Base-by-base conservation (phyloP, 2,113 vertebrate genomes). In the Micronycteris hirsuta region DNA sequence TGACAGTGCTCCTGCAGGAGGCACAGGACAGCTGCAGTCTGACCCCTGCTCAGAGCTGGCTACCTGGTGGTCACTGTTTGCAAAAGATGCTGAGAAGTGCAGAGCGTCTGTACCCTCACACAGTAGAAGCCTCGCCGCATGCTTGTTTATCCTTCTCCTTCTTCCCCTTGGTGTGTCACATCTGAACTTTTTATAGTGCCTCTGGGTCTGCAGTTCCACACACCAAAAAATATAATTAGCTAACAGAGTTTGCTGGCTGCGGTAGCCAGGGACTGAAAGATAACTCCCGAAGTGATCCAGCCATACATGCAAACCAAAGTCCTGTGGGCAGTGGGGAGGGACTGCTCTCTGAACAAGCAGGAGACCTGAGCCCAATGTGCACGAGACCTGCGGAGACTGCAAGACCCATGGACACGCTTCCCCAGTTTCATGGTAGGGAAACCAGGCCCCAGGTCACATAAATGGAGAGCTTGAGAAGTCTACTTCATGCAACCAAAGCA, bases 201-300 rank as follows among this genome's bases (percentile, higher is more conserved):
- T 83, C 94, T 81, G 96, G 71, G 73, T 80, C 65, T 47, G 26
- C 12, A 76, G 78, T 68, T 83, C 82, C 80, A 93, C 83, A 77
- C n/a, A 54, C 63, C 13, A 43, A 93, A 89, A 94, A 97, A 95
- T 76, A 68, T 70, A 95, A 49, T 94, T 88, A 95, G 90, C 91
- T 86, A 83, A 76, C 63, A 56, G 45, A 89, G 73, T 38, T 90
- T 89, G 24, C 74, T 93, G 74, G 13, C 87, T 84, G n/a, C 1
- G 0, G 68, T 81, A 94, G 96, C 73, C 73, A 94, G 88, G 92
- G 80, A 28, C 63, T 45, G 58, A 96, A 94, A 96, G 78, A 86
- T 81, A 96, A 93, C 84, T 92, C 83, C 63, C 96, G 89, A 61
- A 8, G 58, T 49, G 92, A 96, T 67, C 54, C 86, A 77, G 28